Evolutionary conservation across 2,888 invertebrate species (phyloP).

Genomic region (Patella depressa): DNA sequence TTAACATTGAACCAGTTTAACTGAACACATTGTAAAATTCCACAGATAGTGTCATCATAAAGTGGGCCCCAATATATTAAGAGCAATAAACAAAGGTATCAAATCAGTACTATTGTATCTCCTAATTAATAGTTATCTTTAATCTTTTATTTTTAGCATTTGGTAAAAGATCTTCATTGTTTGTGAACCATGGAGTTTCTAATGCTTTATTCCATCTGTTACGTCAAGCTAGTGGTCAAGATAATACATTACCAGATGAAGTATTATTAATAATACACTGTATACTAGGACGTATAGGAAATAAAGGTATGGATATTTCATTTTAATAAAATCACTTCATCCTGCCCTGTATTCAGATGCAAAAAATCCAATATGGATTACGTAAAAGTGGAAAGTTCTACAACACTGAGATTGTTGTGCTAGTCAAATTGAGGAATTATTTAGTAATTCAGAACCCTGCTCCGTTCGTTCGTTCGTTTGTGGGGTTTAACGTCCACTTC

Average conservation of each 20-base stretch:
- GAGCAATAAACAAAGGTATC: not conserved
- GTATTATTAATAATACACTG: constrained; percentile 61
- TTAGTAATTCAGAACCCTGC: too few relatives aligned
- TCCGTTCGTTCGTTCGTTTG: too few relatives aligned
- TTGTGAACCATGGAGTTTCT: constrained; percentile 65
- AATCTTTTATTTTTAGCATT: constrained; percentile 49
- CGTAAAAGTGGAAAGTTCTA: too few relatives aligned
- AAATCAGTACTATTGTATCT: constrained; percentile 1
- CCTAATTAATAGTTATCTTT: not conserved
- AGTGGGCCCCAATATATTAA: not conserved
- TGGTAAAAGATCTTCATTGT: constrained; percentile 58
- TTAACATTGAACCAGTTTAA: too few relatives aligned
- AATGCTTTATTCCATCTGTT: constrained; percentile 63
- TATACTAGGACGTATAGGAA: constrained; percentile 63
- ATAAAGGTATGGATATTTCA: constrained; percentile 60
- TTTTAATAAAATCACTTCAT: too few relatives aligned
- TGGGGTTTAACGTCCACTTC: too few relatives aligned
- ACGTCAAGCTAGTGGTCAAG: constrained; percentile 55
- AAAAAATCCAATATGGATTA: too few relatives aligned
- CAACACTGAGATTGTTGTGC: too few relatives aligned
- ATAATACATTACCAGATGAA: constrained; percentile 53
- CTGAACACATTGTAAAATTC: not conserved
- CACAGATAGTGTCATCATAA: not conserved
- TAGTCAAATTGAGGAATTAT: too few relatives aligned
- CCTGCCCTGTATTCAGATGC: too few relatives aligned